Percentiles rank a stretch among this genome's conserved stretches.
Evolutionary conservation across 2,113 vertebrate genomes (phyloP).

Genomic region (Oophaga pumilio): DNA sequence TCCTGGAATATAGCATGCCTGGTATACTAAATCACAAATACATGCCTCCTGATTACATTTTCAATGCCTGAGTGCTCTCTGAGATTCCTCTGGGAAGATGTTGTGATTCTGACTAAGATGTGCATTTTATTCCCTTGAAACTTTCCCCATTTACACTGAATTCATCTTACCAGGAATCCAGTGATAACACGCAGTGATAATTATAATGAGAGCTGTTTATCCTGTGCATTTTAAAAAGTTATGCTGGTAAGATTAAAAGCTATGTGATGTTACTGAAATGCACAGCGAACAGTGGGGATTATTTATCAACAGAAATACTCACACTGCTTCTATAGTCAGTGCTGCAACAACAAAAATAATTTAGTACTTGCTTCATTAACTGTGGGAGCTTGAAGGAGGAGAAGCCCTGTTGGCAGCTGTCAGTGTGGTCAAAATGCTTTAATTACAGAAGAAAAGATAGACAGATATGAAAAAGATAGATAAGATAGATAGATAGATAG

Average conservation of each 20-base stretch:
- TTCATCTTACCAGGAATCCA: slow-evolving; percentile 2
- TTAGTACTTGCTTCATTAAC: neutral
- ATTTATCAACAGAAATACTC: neutral
- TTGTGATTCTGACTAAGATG: slow-evolving; percentile 21
- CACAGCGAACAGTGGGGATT: neutral
- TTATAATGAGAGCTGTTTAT: slow-evolving; percentile 41
- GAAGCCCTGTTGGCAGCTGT: neutral
- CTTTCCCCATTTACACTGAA: slow-evolving; percentile 20
- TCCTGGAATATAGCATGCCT: slow-evolving; percentile 1
- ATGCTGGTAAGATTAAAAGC: slow-evolving; percentile 20
- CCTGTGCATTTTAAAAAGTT: slow-evolving; percentile 8
- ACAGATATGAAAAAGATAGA: too few relatives aligned
- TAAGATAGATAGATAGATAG: too few relatives aligned
- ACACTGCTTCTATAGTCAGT: neutral
- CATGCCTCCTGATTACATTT: slow-evolving; percentile 1
- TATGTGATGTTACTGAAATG: neutral
- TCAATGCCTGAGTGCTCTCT: slow-evolving; percentile 34
- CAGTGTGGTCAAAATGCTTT: neutral
- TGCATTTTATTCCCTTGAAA: slow-evolving; percentile 30
- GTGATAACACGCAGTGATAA: slow-evolving; percentile 23
- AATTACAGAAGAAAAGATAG: too few relatives aligned
- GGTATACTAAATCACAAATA: slow-evolving; percentile 12
- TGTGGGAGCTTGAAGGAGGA: too few relatives aligned
- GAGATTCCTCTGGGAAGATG: slow-evolving; percentile 21
- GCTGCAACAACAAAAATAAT: neutral